phyloP scores from a whole-genome alignment of 92 coral and sea anemone species.

The Paramuricea clavata region DNA sequence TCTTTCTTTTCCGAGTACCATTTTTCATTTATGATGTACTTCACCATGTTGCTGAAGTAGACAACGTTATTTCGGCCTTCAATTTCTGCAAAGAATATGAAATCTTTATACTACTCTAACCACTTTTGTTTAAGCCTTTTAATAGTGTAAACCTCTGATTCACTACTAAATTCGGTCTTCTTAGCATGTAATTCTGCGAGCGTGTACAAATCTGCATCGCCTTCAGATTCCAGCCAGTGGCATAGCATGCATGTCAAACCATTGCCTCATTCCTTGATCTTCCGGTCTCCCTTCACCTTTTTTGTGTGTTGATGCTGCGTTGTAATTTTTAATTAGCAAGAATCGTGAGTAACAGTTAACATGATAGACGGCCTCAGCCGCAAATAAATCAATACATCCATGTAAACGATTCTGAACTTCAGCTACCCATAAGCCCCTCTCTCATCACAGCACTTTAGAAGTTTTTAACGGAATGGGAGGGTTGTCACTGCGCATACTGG shows the following conservation, averaged over 20 bases:
- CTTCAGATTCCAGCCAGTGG: background rate
- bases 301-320: background rate
- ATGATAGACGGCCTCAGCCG: background rate
- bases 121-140: background rate
- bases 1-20: conserved; percentile 3
- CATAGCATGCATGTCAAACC: background rate
- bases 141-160: background rate
- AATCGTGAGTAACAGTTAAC: background rate
- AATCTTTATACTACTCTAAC: background rate
- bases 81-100: background rate
- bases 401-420: background rate
- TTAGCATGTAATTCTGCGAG: background rate
- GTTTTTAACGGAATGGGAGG: background rate
- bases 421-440: background rate
- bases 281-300: background rate
- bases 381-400: background rate
- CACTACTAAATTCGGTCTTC: background rate
- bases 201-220: conserved; percentile 8
- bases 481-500: background rate
- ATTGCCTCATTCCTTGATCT: conserved; percentile 1
- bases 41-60: background rate
- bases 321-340: background rate
- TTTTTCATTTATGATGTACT: background rate
- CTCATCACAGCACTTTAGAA: background rate
- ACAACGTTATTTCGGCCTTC: background rate